Evolutionary conservation across 1,140 invertebrate species (phyloP), one percentile per base, ranked within the genome.

Genomic region (Cydia fagiglandana): DNA sequence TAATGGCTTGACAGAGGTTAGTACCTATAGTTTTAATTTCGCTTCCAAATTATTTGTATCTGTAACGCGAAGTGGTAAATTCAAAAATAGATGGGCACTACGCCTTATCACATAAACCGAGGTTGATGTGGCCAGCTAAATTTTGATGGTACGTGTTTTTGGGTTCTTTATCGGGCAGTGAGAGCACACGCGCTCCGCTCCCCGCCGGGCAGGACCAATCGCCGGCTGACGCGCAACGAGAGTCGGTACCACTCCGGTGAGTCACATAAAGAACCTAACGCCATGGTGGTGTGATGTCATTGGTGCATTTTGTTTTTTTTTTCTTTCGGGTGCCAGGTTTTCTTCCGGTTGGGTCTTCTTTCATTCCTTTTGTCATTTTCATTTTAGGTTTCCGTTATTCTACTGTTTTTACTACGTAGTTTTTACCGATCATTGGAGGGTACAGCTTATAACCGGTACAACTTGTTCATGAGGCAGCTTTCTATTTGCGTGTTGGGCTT

Each of bases 231-330:
- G 79, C 94, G 98, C 86, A 98, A 98, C 94, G 98, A 99, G 94
- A 98, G 97, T 93, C 95, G 98, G 83, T 99, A 99, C 93, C 98
- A 99, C 93, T 99, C 98, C 92, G 98, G 98, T 98, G 95, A 96
- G 93, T 91, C 84, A 86, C 74, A 80, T 84, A 86, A 83, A 78
- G 80, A 77, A 83, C 68, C 76, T 78, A 76, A 45, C 64, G 30
- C 79, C 73, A 66, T 79, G 77, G 77, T 64, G 66, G 45, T 68
- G 56, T 68, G 73, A 68, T 66, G 73, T 64, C 50, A 74, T 38
- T 64, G 30, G 66, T 47, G 75, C 75, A 30, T 74, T 74, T 64
- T 76, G 70, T 75, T 53, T 47, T 70, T 38, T 74, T 76, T 64
- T 76, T 66, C n/a, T 70, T 38, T 70, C 2, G 30, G 66, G 66